Percentiles rank a stretch among this genome's conserved stretches.
phyloP scores from a whole-genome alignment of 2,113 vertebrate species.

The Eudyptes chrysolophus region DNA sequence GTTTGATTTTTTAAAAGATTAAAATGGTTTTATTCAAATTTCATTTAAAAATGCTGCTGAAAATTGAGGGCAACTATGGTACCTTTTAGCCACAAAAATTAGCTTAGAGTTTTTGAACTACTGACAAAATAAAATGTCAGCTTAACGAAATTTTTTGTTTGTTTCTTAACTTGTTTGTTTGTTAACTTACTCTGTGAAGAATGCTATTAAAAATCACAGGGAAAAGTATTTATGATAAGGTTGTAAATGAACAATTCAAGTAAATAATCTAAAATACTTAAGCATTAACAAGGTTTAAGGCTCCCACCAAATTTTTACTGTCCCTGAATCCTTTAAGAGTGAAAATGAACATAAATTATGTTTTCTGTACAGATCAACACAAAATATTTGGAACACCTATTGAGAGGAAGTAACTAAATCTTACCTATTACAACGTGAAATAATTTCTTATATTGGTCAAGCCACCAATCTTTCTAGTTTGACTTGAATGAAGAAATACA shows the following conservation, averaged over 20 bases:
- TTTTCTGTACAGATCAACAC: not conserved
- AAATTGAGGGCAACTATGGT: not conserved
- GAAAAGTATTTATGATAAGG: not conserved
- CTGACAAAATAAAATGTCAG: not conserved
- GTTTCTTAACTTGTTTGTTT: not conserved
- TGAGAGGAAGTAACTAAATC: not conserved
- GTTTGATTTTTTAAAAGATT: not conserved
- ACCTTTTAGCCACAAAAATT: not conserved
- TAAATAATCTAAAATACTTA: not conserved
- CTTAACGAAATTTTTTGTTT: not conserved
- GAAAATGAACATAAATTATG: not conserved
- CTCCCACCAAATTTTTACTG: not conserved
- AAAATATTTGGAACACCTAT: not conserved
- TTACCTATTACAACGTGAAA: not conserved
- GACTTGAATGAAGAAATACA: not conserved
- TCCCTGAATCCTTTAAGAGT: not conserved
- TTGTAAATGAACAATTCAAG: not conserved
- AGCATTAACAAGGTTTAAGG: not conserved
- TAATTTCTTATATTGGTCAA: not conserved
- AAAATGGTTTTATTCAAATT: not conserved
- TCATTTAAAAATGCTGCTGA: not conserved
- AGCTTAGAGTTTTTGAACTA: not conserved
- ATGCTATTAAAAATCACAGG: not conserved
- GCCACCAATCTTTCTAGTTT: not conserved
- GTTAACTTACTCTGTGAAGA: not conserved